Evolutionary conservation across 1,140 invertebrate genomes (phyloP).

Genomic region (Euglossa dilemma): DNA sequence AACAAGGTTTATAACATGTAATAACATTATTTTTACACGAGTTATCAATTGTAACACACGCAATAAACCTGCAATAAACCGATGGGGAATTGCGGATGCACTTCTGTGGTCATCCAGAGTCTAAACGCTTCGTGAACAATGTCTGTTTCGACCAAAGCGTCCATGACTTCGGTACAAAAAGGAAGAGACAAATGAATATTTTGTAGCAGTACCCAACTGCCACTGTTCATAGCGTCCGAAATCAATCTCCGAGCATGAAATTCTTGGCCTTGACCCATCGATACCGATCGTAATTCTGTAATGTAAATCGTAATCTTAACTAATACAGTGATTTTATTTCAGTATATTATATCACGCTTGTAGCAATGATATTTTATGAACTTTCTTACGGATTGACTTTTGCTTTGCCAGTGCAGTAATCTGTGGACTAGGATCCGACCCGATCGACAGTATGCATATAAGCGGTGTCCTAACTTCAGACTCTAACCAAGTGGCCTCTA

Average conservation of each 20-base stretch:
- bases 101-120: slow-evolving; percentile 98
- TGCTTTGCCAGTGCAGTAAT: slow-evolving; percentile 94
- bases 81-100: slow-evolving; percentile 96
- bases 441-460: slow-evolving; percentile 96
- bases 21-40: neutral
- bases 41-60: neutral
- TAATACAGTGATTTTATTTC: neutral
- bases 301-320: slow-evolving; percentile 29
- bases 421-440: slow-evolving; percentile 97
- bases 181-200: slow-evolving; percentile 97
- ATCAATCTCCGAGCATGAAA: slow-evolving; percentile 94
- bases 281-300: slow-evolving; percentile 91
- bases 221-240: slow-evolving; percentile 89
- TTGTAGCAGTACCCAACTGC: slow-evolving; percentile 95
- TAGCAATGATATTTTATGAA: neutral
- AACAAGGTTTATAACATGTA: neutral
- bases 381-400: slow-evolving; percentile 89
- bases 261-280: slow-evolving; percentile 99
- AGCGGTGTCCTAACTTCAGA: slow-evolving; percentile 94
- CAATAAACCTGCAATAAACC: slow-evolving; percentile 86
- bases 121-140: slow-evolving; percentile 92
- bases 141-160: slow-evolving; percentile 92
- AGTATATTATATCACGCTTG: neutral
- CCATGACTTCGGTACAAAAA: slow-evolving; percentile 96
- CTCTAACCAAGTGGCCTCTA: slow-evolving; percentile 95